phyloP scores from a whole-genome alignment of 2,888 invertebrate species.

The Andrena hattorfiana region DNA sequence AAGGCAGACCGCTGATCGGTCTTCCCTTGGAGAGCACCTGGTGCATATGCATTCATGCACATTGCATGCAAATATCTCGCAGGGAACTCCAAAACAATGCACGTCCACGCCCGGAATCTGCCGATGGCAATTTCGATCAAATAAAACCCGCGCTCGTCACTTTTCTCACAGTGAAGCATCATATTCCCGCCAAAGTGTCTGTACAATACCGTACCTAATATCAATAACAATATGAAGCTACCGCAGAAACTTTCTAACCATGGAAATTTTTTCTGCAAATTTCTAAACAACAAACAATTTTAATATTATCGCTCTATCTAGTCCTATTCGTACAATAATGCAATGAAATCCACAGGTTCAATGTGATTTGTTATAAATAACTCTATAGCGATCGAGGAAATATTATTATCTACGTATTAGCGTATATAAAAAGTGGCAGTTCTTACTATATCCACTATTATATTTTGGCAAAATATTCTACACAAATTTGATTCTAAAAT shows the following conservation, averaged over 20 bases:
- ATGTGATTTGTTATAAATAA: too few relatives aligned
- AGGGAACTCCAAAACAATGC: constrained; percentile 72
- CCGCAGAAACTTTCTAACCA: too few relatives aligned
- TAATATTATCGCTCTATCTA: too few relatives aligned
- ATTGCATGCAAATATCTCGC: constrained; percentile 67
- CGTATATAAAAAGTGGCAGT: too few relatives aligned
- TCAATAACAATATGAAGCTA: not conserved
- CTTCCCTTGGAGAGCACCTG: constrained; percentile 74
- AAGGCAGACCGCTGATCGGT: constrained; percentile 74
- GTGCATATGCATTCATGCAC: constrained; percentile 69
- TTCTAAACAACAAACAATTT: too few relatives aligned
- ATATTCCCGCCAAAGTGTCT: not conserved
- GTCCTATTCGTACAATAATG: too few relatives aligned
- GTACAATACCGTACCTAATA: not conserved
- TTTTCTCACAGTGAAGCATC: constrained; percentile 12
- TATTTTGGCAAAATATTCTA: too few relatives aligned
- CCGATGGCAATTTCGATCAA: constrained; percentile 47
- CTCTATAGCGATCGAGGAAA: too few relatives aligned
- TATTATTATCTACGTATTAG: too few relatives aligned
- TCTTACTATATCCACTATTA: too few relatives aligned
- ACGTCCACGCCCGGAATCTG: constrained; percentile 65
- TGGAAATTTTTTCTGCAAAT: not conserved
- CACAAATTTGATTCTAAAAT: too few relatives aligned
- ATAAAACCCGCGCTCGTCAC: constrained; percentile 26
- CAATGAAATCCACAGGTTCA: too few relatives aligned